phyloP scores from a whole-genome alignment of 1,140 invertebrate species.

The Ips typographus region DNA sequence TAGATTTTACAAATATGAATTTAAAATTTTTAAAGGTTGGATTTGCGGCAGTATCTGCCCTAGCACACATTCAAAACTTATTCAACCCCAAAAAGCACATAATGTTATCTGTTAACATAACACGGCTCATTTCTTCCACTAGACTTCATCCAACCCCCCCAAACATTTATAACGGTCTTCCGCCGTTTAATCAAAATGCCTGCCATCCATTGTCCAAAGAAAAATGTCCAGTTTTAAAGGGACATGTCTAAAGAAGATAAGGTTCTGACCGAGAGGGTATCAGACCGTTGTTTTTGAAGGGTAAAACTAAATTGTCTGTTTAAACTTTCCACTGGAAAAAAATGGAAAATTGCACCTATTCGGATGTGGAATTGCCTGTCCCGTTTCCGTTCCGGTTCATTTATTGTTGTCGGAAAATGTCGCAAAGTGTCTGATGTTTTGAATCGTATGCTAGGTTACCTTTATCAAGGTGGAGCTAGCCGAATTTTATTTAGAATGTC shows the following conservation, averaged over 20 bases:
- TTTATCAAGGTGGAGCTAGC: no score
- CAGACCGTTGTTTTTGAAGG: background rate
- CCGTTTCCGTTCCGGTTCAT: no score
- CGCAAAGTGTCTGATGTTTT: no score
- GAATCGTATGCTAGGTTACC: no score
- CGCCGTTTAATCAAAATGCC: constrained; percentile 34
- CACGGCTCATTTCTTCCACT: constrained; percentile 26
- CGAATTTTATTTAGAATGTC: no score
- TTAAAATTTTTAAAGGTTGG: no score
- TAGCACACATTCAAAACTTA: constrained; percentile 6
- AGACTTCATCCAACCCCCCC: constrained; percentile 21
- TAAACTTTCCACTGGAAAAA: background rate
- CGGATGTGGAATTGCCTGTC: no score
- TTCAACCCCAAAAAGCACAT: constrained; percentile 6
- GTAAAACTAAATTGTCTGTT: constrained; percentile 5
- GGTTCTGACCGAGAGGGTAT: constrained; percentile 7
- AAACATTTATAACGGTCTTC: constrained; percentile 19
- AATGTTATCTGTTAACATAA: constrained; percentile 29
- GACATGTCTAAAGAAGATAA: constrained; percentile 26
- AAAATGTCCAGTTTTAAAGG: constrained; percentile 33
- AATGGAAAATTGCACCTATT: background rate
- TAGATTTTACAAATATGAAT: no score
- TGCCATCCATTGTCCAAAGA: constrained; percentile 31
- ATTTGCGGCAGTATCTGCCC: no score
- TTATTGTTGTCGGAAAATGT: no score